Evolutionary conservation across 1,140 invertebrate species (phyloP).

Genomic region (Gonioctena quinquepunctata): DNA sequence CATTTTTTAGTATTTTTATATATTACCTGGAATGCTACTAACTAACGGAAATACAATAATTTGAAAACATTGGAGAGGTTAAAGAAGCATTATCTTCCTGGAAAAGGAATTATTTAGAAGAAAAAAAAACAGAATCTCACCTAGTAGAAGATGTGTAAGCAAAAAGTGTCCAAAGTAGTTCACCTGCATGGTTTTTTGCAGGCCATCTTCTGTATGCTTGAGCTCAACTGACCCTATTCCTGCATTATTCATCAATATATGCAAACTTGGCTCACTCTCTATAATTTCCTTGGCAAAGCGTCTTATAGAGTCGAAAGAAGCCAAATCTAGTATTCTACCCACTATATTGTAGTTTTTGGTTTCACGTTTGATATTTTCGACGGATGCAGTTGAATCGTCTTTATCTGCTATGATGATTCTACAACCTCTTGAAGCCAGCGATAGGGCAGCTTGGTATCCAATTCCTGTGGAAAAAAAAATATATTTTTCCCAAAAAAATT

Average conservation of each 20-base stretch:
- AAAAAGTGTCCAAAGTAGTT: constrained; percentile 72
- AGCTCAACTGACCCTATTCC: constrained; percentile 51
- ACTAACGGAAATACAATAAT: too few species aligned
- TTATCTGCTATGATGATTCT: constrained; percentile 47
- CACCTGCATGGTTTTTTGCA: constrained; percentile 64
- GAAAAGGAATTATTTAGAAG: too few species aligned
- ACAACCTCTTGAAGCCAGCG: constrained; percentile 42
- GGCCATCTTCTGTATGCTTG: constrained; percentile 61
- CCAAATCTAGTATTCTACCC: constrained; percentile 52
- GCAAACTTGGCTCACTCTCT: constrained; percentile 59
- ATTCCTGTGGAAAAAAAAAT: constrained; percentile 32
- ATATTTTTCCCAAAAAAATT: too few species aligned
- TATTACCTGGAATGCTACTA: too few species aligned
- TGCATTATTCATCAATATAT: constrained; percentile 72
- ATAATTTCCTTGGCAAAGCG: constrained; percentile 58
- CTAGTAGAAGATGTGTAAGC: constrained; percentile 65
- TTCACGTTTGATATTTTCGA: constrained; percentile 46
- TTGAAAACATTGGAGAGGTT: too few species aligned
- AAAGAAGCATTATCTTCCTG: too few species aligned
- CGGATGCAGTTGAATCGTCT: constrained; percentile 47
- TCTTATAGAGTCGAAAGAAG: constrained; percentile 58
- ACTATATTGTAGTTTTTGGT: constrained; percentile 51
- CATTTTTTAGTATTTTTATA: too few species aligned
- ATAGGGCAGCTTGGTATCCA: constrained; percentile 44
- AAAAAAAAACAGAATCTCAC: too few species aligned